Evolutionary conservation across 2,113 vertebrate genomes (phyloP), one percentile per base, ranked within the genome.

Genomic region (Trichomycterus rosablanca): DNA sequence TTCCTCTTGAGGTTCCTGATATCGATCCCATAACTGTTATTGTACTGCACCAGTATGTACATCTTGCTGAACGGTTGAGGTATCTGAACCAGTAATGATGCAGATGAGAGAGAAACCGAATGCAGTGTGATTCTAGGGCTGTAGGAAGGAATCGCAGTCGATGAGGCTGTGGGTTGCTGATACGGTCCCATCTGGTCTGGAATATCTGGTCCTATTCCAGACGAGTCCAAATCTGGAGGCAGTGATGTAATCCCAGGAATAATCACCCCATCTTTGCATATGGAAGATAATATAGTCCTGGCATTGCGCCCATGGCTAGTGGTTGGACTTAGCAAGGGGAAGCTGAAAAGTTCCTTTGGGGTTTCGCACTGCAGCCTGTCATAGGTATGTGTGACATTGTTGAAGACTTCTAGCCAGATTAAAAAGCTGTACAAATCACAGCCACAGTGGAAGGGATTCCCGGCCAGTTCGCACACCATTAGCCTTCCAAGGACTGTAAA

Each of bases 291-390:
- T 55, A 93, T 89, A 28, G 84, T 88, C 65, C 91, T 91, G 61
- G 95, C 96, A 7, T 94, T 98, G 73, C 88, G 90, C 37, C 88
- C 91, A 34, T 93, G 90, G 64, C 92, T 93, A 5, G 90, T 84
- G 46, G 88, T 73, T 2, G 91, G 93, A 62, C 94, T 93, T 26
- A 97, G 84, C 15, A 98, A 88, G 0, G 94, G 92, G 69, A 89
- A 97, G 10, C 94, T 91, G 1, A 83, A 89, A 0, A 97, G 90
- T 73, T 97, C 93, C 0, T 88, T 74, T 0, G 95, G 95, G 0
- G 90, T 92, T 82, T 98, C 96, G 12, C 96, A 98, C 76, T 97
- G 94, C 43, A 98, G 90, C 6, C 95, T 89, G 74, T 99, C 96
- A 0, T 97, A 97, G 68, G 94, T 98, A 78, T 90, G 93, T 48